Base-by-base conservation (phyloP, 2,797 vertebrate species). In the Mastacembelus armatus region DNA sequence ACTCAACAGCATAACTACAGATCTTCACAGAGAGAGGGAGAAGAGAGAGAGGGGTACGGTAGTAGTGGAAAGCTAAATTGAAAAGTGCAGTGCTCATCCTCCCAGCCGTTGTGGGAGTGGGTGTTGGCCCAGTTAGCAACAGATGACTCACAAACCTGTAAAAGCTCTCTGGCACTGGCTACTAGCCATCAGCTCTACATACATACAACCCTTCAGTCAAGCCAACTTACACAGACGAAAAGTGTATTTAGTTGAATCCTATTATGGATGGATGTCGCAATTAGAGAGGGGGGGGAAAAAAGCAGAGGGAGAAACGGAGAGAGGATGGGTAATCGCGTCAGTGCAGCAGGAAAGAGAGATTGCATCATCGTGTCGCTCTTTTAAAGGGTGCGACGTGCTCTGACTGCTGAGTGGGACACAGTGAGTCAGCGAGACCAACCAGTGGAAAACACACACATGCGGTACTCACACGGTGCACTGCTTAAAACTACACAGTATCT, bases 371-470 rank as follows among this genome's bases (percentile, higher is more conserved):
- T 84, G 85, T 83, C 9, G 65, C 78, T 90, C 85, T 78, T 88
- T 89, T 88, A 89, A 88, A 85, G 75, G 74, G 56, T 74, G 59
- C 73, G 56, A 88, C 87, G 83, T 92, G 91, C 83, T 76, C 66
- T 10, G 90, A 88, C 85, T 92, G 88, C 90, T 66, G 84, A 92
- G 80, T 65, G 78, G 85, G 81, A 73, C 74, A 80, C 80, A 75
- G 78, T 92, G 91, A 93, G 87, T 93, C 92, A 92, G 92, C 89
- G 40, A 81, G 81, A 86, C 80, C 63, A 55, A 79, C 72, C 44
- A 60, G 66, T 44, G 72, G 57, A 57, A 67, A 54, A 75, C 50
- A 74, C 66, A 56, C 69, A 71, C 66, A 63, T 61, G 62, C 55
- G 59, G 73, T 33, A 54, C 32, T 59, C 57, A 64, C 59, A 47